Percentiles rank a stretch among this genome's conserved stretches.
Conservation (phyloP, 2,113 vertebrate genomes). For the Cygnus atratus region DNA sequence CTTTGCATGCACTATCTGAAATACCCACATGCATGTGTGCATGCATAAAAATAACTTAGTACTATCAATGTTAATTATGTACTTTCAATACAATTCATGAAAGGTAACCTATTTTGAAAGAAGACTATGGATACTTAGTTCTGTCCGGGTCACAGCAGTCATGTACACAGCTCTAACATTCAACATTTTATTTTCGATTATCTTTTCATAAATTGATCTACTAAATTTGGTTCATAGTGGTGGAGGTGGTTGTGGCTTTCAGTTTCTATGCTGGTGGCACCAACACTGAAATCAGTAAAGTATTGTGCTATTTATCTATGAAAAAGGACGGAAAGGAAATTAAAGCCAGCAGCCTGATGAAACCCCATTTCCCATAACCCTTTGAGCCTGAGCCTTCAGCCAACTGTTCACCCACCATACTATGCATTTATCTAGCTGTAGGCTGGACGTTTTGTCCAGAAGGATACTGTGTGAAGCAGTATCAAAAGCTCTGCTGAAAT, state of each 20-base stretch:
- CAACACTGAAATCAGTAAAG: neutral
- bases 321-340: constrained; percentile 13
- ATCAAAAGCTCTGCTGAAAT: no score
- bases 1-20: neutral
- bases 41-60: neutral
- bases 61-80: neutral
- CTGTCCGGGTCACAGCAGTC: neutral
- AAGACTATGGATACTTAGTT: neutral
- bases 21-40: neutral
- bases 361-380: no score
- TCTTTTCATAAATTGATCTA: neutral
- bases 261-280: neutral
- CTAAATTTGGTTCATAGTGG: neutral
- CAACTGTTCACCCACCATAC: no score
- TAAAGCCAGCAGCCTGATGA: neutral
- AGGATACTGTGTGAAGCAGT: no score
- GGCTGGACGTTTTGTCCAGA: no score
- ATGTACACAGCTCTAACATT: neutral
- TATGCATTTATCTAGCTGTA: no score
- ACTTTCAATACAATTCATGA: neutral
- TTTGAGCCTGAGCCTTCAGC: no score
- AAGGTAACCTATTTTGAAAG: neutral
- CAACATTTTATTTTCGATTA: neutral
- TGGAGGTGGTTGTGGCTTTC: neutral
- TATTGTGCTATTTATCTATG: neutral